Evolutionary conservation across 2,797 vertebrate genomes (phyloP).

Genomic region (Pristis pectinata): DNA sequence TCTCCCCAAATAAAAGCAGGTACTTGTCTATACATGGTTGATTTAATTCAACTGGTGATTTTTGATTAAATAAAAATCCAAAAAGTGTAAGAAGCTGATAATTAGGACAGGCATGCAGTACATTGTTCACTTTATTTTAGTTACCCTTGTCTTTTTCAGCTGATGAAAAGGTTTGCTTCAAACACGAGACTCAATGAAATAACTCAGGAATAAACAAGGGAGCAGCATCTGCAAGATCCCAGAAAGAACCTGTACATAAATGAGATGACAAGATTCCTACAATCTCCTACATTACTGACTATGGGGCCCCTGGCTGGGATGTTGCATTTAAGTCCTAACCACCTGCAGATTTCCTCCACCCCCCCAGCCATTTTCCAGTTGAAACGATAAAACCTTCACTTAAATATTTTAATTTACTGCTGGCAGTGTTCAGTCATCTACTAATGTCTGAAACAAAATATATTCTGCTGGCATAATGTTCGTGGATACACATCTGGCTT

Average conservation of each 20-base stretch:
- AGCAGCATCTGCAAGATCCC: not conserved
- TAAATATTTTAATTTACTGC: constrained; percentile 33
- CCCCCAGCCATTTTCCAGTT: constrained; percentile 5
- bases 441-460: constrained; percentile 18
- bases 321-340: not conserved
- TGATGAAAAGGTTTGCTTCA: not conserved
- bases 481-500: constrained; percentile 9
- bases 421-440: constrained; percentile 6
- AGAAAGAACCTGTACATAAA: not conserved
- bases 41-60: not conserved
- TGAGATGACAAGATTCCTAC: not conserved
- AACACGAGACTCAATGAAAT: not conserved
- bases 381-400: constrained; percentile 29
- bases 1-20: no score
- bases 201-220: not conserved
- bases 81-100: not conserved
- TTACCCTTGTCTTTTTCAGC: not conserved
- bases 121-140: not conserved
- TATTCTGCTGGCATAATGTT: not conserved
- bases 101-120: not conserved
- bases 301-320: not conserved
- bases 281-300: not conserved
- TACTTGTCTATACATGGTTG: not conserved
- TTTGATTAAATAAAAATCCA: not conserved
- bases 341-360: not conserved